Base-by-base conservation (phyloP, 30 jellyfish, hydroid and myxozoan species). In the Sanderia malayensis region DNA sequence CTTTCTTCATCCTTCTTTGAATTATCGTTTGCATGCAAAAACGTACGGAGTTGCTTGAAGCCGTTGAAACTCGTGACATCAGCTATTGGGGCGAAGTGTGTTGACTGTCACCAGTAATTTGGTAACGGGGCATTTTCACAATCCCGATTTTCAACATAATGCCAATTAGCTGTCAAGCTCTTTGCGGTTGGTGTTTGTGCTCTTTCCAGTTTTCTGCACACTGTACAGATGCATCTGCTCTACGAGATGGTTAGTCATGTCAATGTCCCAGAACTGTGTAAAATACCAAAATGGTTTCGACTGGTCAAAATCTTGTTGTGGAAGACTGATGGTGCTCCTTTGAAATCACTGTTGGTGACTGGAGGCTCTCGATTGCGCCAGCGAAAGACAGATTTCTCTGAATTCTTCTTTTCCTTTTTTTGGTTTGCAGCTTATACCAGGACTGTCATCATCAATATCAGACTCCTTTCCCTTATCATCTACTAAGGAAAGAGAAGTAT, bases 221-320 rank as follows among this genome's bases (percentile, higher is more conserved):
- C 60, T 11, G 6, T 57, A 57, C 8, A 57, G 68, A 57, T 57
- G 8, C 11, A 20, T 57, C n/a, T 57, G 68, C 68, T 57, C 68
- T 6, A 41, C 67, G 7, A 23, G 71, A 21, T 59, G 71, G 71
- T 59, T 26, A 21, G 71, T 59, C 71, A 59, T 59, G 71, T 21
- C 71, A 59, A n/a, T n/a, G n/a, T n/a, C n/a, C n/a, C n/a, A n/a
- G n/a, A n/a, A n/a, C n/a, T n/a, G n/a, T n/a, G n/a, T n/a, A n/a
- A n/a, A n/a, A n/a, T n/a, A n/a, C n/a, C n/a, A n/a, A n/a, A n/a
- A n/a, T n/a, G n/a, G n/a, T 21, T 32, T n/a, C 71, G 37, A 23
- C 41, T 68, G 68, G 37, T 68, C 81, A 41, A 68, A 68, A 68
- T 55, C 32, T 33, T 68, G 71, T 25, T 71, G 81, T 31, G 81